A percentile compares a stretch with the other conserved stretches of the same genome.
phyloP scores from a whole-genome alignment of 2,113 vertebrate genomes.

The Bungarus multicinctus region DNA sequence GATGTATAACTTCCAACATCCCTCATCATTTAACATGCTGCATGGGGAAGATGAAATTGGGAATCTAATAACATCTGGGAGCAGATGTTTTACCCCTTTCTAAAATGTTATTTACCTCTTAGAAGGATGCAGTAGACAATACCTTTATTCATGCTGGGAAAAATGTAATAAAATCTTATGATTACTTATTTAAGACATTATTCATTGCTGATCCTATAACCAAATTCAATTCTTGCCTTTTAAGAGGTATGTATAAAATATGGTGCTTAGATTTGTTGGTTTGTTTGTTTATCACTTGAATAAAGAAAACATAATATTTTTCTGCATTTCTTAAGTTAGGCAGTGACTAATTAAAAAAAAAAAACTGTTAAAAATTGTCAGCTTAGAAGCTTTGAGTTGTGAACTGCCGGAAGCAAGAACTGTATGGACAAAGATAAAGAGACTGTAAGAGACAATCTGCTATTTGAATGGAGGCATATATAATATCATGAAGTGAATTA shows the following conservation, averaged over 20 bases:
- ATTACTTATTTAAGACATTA: neutral
- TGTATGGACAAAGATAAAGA: neutral
- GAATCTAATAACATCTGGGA: neutral
- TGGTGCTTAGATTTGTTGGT: neutral
- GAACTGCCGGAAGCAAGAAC: neutral
- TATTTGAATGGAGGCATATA: neutral
- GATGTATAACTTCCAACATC: neutral
- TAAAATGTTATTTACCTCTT: neutral
- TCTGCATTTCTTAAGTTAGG: neutral
- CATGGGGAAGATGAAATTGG: neutral
- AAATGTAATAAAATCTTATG: neutral
- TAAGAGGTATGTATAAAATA: neutral
- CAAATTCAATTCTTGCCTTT: neutral
- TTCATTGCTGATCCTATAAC: conserved; percentile 5
- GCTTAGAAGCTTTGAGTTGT: neutral
- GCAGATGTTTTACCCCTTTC: neutral
- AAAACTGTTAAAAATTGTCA: neutral
- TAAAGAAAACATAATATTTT: neutral
- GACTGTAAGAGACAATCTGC: neutral
- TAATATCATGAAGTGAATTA: conserved; percentile 13
- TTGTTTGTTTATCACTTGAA: neutral
- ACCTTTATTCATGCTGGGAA: conserved; percentile 4
- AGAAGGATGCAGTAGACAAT: neutral
- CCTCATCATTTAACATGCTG: neutral
- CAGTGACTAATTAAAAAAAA: neutral